Conservation (phyloP, 2,113 vertebrate species). For the Glaucidium brasilianum region DNA sequence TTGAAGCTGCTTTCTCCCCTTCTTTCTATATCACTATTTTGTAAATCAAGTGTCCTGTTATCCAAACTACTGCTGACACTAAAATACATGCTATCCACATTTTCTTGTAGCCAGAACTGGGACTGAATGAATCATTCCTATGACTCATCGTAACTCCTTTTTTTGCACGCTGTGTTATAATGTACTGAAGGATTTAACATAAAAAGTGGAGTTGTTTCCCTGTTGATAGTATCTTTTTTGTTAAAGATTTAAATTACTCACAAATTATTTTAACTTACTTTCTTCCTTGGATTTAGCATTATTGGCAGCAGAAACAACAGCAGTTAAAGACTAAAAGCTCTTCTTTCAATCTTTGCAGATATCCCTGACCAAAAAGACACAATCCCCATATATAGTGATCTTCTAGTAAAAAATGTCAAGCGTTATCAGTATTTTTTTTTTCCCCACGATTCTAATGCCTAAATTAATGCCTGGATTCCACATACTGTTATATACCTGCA, state of each 20-base stretch:
- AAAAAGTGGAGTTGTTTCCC: background rate
- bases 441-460: background rate
- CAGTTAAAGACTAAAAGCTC: background rate
- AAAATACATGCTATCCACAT: slow-evolving; percentile 30
- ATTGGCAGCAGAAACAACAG: background rate
- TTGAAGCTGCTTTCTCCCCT: background rate
- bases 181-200: background rate
- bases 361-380: background rate
- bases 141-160: slow-evolving; percentile 55
- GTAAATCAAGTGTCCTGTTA: slow-evolving; percentile 4
- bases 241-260: background rate
- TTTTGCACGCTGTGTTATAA: slow-evolving; percentile 15
- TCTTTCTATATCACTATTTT: background rate
- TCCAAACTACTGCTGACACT: slow-evolving; percentile 29
- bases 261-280: background rate
- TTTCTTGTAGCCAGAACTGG: slow-evolving; percentile 29
- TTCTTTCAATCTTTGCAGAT: background rate
- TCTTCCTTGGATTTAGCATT: background rate
- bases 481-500: rapidly evolving
- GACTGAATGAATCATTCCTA: slow-evolving; percentile 50
- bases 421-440: background rate
- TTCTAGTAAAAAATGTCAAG: background rate
- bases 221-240: background rate
- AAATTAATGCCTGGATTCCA: background rate
- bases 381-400: background rate